Base-by-base conservation (phyloP, 37 sponge, comb jelly and placozoan genomes). In the Ianthella basta region DNA sequence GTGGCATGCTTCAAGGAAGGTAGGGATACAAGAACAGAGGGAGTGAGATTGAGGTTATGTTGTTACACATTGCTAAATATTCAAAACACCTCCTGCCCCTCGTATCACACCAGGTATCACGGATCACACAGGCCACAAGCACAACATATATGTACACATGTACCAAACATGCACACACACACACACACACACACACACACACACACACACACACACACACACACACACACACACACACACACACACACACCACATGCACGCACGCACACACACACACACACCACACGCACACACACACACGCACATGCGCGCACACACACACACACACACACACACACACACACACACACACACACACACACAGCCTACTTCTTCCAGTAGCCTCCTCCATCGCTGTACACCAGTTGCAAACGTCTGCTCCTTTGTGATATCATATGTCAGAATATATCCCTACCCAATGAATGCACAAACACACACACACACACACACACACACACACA, bases 1-100 rank as follows among this genome's bases (percentile, higher is more conserved):
- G 88, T 85, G 21, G 91, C 91, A 88, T 94, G 91, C 92, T 92
- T 36, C 15, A 44, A 1, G 38, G 38, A 33, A 27, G n/a, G 54
- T 20, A 44, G 54, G 1, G 25, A 80, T 21, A 1, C 34, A 80
- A 29, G 24, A 1, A 56, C 2, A 6, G 12, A 33, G 36, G 21
- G 38, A 44, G 8, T 3, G 8, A 8, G 50, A n/a, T n/a, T n/a
- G n/a, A n/a, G n/a, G n/a, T n/a, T n/a, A n/a, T n/a, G n/a, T n/a
- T n/a, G n/a, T n/a, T n/a, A n/a, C n/a, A n/a, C n/a, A n/a, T n/a
- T n/a, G n/a, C n/a, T n/a, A n/a, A n/a, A n/a, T n/a, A n/a, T n/a
- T n/a, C n/a, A n/a, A n/a, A n/a, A n/a, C n/a, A n/a, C n/a, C n/a
- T n/a, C n/a, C n/a, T n/a, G n/a, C n/a, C n/a, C n/a, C n/a, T n/a